Conservation (phyloP, 2,113 vertebrate genomes). For the Percopsis transmontana region DNA sequence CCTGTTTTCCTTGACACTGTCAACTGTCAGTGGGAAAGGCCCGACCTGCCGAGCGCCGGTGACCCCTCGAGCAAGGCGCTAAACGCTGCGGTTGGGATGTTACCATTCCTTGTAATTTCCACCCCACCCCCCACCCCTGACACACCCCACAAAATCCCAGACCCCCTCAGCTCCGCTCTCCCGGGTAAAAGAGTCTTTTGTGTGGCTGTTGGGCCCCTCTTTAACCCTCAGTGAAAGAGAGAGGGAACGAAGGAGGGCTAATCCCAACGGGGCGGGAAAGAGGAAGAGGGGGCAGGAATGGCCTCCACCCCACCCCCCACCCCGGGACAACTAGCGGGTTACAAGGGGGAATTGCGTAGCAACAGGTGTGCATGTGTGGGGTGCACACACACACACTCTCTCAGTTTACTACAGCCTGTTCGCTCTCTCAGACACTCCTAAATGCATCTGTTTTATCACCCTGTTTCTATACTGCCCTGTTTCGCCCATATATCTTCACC, state of each 20-base stretch:
- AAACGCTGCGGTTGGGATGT: conserved; percentile 60
- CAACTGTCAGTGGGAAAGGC: no score
- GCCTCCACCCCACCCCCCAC: no score
- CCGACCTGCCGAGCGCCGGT: no score
- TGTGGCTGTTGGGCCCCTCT: conserved; percentile 11
- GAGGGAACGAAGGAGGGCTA: conserved; percentile 1
- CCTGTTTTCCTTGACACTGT: no score
- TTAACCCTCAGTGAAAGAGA: conserved; percentile 16
- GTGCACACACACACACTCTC: conserved; percentile 12
- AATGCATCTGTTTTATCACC: conserved; percentile 13
- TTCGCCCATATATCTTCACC: not conserved
- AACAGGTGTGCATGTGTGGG: not conserved
- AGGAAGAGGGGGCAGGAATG: not conserved
- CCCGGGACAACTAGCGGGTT: no score
- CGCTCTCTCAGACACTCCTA: not conserved
- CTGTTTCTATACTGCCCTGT: not conserved
- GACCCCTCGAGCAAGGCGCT: no score
- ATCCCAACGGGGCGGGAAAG: conserved; percentile 16
- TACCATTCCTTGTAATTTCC: conserved; percentile 54
- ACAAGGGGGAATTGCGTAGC: not conserved
- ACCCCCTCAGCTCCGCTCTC: conserved; percentile 22
- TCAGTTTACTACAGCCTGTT: not conserved
- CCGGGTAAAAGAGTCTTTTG: conserved; percentile 56
- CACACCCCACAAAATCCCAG: conserved; percentile 16
- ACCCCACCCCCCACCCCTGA: conserved; percentile 17